Evolutionary conservation across 1,140 invertebrate genomes (phyloP).

Genomic region (Listronotus bonariensis): DNA sequence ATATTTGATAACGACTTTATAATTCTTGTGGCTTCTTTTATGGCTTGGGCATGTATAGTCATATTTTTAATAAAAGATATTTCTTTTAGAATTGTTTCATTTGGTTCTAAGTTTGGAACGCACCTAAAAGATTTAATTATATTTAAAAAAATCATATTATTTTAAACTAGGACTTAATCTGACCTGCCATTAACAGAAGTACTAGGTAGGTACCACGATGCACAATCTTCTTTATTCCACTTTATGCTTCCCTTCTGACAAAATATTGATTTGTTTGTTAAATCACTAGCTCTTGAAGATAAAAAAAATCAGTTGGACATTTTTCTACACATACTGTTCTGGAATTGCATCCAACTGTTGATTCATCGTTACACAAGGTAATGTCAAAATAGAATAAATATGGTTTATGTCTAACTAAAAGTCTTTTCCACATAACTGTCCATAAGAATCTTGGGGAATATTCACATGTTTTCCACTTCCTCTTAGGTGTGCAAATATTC

Average conservation of each 20-base stretch:
- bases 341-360: background rate
- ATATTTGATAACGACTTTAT: background rate
- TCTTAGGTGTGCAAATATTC: slow-evolving; percentile 11
- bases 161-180: background rate
- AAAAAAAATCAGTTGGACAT: background rate
- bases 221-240: slow-evolving; percentile 1
- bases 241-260: background rate
- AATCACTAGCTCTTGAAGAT: background rate
- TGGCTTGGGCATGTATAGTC: background rate
- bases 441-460: slow-evolving; percentile 3
- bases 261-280: background rate
- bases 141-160: too few species aligned
- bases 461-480: background rate
- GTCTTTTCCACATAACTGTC: background rate
- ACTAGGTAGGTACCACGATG: slow-evolving; percentile 9
- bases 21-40: background rate
- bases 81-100: slow-evolving; percentile 3
- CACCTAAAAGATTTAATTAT: background rate
- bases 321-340: background rate
- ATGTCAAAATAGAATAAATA: slow-evolving; percentile 7
- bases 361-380: background rate
- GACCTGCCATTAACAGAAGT: background rate
- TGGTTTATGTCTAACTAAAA: slow-evolving; percentile 2
- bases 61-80: background rate
- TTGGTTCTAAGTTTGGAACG: background rate